Evolutionary conservation across 2,797 vertebrate species (phyloP).

Genomic region (Salmo trutta): DNA sequence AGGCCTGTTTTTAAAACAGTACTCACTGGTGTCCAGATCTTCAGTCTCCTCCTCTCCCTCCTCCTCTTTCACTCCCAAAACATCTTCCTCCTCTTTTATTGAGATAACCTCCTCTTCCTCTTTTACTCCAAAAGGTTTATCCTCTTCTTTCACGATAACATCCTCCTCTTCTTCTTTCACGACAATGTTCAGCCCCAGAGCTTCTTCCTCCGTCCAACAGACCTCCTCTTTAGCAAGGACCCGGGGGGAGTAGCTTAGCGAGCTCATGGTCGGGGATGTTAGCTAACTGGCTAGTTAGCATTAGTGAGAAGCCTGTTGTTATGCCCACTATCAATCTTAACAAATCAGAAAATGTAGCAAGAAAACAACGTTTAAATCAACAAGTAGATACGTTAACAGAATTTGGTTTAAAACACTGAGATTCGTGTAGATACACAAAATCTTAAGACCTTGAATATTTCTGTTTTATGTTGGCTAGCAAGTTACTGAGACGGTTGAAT

Average conservation of each 20-base stretch:
- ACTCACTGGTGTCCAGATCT: background rate
- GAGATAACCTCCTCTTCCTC: too few relatives aligned
- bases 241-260: background rate
- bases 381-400: too few relatives aligned
- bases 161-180: background rate
- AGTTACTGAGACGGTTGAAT: too few relatives aligned
- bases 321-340: background rate
- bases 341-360: background rate
- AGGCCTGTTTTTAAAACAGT: background rate
- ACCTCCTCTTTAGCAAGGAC: background rate
- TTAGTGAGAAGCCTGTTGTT: background rate
- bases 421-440: too few relatives aligned
- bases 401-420: too few relatives aligned
- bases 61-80: background rate
- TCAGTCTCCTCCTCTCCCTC: background rate
- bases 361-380: too few relatives aligned
- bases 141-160: too few relatives aligned
- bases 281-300: background rate
- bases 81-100: background rate
- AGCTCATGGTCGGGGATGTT: background rate
- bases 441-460: too few relatives aligned
- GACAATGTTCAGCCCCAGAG: background rate
- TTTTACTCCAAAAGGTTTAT: too few relatives aligned
- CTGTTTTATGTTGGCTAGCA: too few relatives aligned
- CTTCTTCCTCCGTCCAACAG: background rate